Percentiles rank a stretch among this genome's conserved stretches.
Evolutionary conservation across 2,113 vertebrate genomes (phyloP).

Genomic region (Lampris incognitus): DNA sequence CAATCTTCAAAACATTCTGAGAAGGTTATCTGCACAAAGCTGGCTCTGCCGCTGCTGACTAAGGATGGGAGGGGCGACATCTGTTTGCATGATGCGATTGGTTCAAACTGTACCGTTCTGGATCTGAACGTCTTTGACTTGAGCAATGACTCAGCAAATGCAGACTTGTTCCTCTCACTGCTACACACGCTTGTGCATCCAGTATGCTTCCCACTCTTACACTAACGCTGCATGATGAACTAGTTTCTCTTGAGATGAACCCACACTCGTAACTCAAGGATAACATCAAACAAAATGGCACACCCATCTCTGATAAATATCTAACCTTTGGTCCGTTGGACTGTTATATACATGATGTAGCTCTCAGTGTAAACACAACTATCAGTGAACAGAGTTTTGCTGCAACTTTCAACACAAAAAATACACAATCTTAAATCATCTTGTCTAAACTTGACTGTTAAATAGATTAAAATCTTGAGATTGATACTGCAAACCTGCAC

Average conservation of each 20-base stretch:
- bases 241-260: neutral
- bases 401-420: neutral
- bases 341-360: neutral
- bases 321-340: neutral
- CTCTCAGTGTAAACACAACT: neutral
- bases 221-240: neutral
- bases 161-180: neutral
- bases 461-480: neutral
- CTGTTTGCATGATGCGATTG: slow-evolving; percentile 27
- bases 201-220: too few species aligned
- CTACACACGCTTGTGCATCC: neutral
- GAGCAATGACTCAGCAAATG: slow-evolving; percentile 74
- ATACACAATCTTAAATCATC: neutral
- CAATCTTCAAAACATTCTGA: too few species aligned
- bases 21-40: too few species aligned
- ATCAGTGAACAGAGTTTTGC: neutral
- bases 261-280: too few species aligned
- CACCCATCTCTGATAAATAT: neutral
- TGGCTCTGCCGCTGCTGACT: neutral
- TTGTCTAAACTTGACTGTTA: neutral
- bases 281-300: neutral
- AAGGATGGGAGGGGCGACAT: slow-evolving; percentile 14
- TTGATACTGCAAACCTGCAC: neutral
- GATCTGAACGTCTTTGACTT: neutral
- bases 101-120: neutral